A percentile compares a stretch with the other conserved stretches of the same genome.
phyloP scores from a whole-genome alignment of 2,113 vertebrate species.

The Tupaia tana region DNA sequence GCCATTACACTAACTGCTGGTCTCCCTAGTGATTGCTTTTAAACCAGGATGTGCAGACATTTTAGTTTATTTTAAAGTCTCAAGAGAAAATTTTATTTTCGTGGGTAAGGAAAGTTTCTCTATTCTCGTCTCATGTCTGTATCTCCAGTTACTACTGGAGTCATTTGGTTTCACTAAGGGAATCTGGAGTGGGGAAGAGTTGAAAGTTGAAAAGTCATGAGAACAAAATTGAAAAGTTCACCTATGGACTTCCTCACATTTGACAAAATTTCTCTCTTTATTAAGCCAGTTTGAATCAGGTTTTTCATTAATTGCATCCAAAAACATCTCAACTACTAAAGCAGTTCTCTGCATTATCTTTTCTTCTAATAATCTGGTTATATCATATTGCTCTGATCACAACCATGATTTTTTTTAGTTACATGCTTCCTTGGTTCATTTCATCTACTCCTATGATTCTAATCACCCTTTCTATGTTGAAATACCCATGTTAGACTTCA shows the following conservation, averaged over 20 bases:
- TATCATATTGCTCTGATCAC: not conserved
- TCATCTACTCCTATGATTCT: not conserved
- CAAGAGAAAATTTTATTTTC: not conserved
- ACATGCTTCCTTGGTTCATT: not conserved
- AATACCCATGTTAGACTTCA: not conserved
- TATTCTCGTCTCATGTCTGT: not conserved
- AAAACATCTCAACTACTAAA: conserved; percentile 19
- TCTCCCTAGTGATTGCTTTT: not conserved
- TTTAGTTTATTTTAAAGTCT: not conserved
- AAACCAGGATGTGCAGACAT: not conserved
- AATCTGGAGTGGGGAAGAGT: not conserved
- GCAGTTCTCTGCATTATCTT: not conserved
- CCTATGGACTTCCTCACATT: not conserved
- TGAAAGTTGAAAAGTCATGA: conserved; percentile 26
- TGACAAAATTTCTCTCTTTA: not conserved
- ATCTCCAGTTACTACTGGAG: not conserved
- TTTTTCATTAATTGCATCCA: not conserved
- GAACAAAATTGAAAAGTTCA: not conserved
- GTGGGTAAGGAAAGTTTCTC: not conserved
- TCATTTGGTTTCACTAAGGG: not conserved
- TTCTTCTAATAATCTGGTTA: not conserved
- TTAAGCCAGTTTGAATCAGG: not conserved
- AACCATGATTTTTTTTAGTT: not conserved
- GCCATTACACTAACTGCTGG: too few species aligned
- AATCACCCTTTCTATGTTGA: not conserved